Evolutionary conservation across 2,888 invertebrate genomes (phyloP), one percentile per base, ranked within the genome.

Genomic region (Tholera decimalis): DNA sequence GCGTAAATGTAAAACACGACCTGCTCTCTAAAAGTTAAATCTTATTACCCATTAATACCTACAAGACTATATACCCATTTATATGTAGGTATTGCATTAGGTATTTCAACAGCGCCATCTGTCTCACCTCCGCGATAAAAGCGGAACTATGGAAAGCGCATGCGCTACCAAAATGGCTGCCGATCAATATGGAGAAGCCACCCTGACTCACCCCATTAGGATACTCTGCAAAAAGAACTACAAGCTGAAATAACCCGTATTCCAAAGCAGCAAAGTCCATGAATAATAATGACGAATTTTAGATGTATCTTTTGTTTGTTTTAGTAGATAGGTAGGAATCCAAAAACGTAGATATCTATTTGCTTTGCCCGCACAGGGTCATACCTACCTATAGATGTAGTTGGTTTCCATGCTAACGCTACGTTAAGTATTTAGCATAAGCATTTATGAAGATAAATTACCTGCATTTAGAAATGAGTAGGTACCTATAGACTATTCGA

Each of bases 121-220:
- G 81, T 91, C 73, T 75, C 67, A 62, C 79, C 67, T 77, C 56
- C 47, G n/a, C 59, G 84, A 81, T 83, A 88, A 86, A 85, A 80
- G 47, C 50, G 46, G 60, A 74, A 56, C 13, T 7, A 43, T 20
- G 8, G 24, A 84, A 62, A 61, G 85, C 93, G 93, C 95, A 91
- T 90, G 94, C 89, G 91, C 84, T 83, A 88, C 87, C 89, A 93
- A 92, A 83, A 95, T 95, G 95, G 95, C 94, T 83, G 91, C 86
- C 90, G 87, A 95, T 95, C 95, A 92, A 95, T 95, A 94, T 83
- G 64, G 77, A 73, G 82, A 84, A 83, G 80, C 93, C 93, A 91
- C 93, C 94, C 92, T 66, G 83, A 85, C 87, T 89, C 87, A 91
- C 91, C 93, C 84, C 85, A 79, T 80, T 77, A 75, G 82, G 79